phyloP scores from a whole-genome alignment of 2,797 vertebrate species.

The Pseudomugil gertrudae region DNA sequence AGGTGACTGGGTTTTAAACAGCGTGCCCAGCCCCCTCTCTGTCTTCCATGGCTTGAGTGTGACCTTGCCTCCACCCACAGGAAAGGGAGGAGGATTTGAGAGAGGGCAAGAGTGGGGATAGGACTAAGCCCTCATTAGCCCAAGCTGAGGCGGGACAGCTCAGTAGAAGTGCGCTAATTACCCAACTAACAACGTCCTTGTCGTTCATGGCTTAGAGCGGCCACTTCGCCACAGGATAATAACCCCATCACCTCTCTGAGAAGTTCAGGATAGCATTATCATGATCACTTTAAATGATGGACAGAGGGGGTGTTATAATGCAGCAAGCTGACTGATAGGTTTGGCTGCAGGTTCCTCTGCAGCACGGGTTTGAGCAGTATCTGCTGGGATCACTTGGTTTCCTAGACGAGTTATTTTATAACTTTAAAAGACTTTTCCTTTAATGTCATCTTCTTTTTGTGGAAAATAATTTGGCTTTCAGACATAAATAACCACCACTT shows the following conservation, averaged over 20 bases:
- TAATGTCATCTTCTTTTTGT: slow-evolving; percentile 50
- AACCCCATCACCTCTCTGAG: slow-evolving; percentile 74
- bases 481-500: slow-evolving; percentile 65
- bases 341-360: slow-evolving; percentile 38
- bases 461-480: slow-evolving; percentile 41
- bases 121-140: slow-evolving; percentile 80
- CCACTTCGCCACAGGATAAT: slow-evolving; percentile 77
- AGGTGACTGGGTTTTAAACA: slow-evolving; percentile 83
- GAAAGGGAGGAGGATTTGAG: slow-evolving; percentile 35
- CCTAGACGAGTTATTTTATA: slow-evolving; percentile 40
- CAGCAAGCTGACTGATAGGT: slow-evolving; percentile 49
- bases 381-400: slow-evolving; percentile 42
- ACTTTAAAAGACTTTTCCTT: slow-evolving; percentile 28
- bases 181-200: slow-evolving; percentile 83
- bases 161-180: slow-evolving; percentile 83
- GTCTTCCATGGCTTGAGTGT: slow-evolving; percentile 63
- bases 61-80: slow-evolving; percentile 79
- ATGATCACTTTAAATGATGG: slow-evolving; percentile 75
- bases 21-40: slow-evolving; percentile 59
- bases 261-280: slow-evolving; percentile 79
- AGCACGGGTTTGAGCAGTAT: slow-evolving; percentile 7
- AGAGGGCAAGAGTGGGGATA: slow-evolving; percentile 61
- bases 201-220: slow-evolving; percentile 76
- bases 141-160: slow-evolving; percentile 71
- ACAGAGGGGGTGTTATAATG: slow-evolving; percentile 58